Base-by-base conservation (phyloP, 2,797 vertebrate genomes). In the Labroides dimidiatus region DNA sequence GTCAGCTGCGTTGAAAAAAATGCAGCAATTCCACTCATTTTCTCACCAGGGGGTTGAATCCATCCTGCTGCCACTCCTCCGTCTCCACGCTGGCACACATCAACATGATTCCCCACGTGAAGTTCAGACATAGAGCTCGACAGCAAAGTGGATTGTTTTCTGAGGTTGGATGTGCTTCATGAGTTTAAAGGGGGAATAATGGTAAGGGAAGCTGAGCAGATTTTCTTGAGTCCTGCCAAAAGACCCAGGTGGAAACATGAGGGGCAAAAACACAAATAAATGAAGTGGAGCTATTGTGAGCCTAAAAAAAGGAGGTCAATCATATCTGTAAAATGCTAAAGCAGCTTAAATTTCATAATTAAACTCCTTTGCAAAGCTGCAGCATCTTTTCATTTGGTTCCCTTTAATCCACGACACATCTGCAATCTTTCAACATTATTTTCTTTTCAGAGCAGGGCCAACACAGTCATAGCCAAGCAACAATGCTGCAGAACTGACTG, bases 1-100 rank as follows among this genome's bases (percentile, higher is more conserved):
- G 87, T 90, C 87, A 87, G 80, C 80, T 78, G 85, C 84, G 82
- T 81, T 80, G 81, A 84, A 89, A 19, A 21, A 49, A 84, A 82
- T 61, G 73, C 80, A 81, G 75, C 60, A 79, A 89, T 87, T 91
- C 77, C 80, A 80, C 87, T 90, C 82, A 81, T 88, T 89, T 91
- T 88, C 84, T 82, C 77, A 86, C 45, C 6, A 67, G 86, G 79
- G 72, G 79, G 78, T 65, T 68, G 77, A 69, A 86, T 86, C 75
- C 75, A 81, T 84, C 80, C 76, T 75, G 69, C 70, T 81, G 84
- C 71, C 79, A 78, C 58, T 77, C 75, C 75, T 73, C 81, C 50
- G 80, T 82, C 73, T 59, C 65, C 20, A 19, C 36, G n/a, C 80
- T 84, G 84, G 78, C 75, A 72, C 64, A 69, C 71, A 83, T 84